Evolutionary conservation across 2,113 vertebrate species (phyloP).

Genomic region (Macheiramphus alcinus): DNA sequence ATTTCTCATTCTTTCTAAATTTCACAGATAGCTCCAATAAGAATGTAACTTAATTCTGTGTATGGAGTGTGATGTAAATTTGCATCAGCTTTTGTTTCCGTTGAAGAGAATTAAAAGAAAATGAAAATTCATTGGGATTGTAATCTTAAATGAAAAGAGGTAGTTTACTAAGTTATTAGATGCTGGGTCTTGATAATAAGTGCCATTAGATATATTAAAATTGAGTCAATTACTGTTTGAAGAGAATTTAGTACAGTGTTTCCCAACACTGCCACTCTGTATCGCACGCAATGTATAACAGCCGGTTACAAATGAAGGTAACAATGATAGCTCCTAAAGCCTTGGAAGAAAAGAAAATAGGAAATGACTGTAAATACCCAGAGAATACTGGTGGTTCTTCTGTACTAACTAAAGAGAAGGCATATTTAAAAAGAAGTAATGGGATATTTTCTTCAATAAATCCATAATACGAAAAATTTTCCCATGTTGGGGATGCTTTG

Average conservation of each 20-base stretch:
- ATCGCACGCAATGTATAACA: neutral
- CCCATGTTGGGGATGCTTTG: neutral
- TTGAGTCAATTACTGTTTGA: neutral
- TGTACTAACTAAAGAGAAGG: neutral
- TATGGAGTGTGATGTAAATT: neutral
- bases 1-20: neutral
- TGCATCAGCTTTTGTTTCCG: neutral
- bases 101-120: neutral
- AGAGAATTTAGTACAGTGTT: neutral
- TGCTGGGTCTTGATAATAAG: neutral
- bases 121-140: neutral
- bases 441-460: neutral
- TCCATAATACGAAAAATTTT: neutral
- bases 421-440: neutral
- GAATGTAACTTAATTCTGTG: neutral
- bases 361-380: neutral
- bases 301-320: neutral
- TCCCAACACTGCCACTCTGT: neutral
- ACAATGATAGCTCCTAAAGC: neutral
- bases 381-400: neutral
- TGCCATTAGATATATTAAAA: neutral
- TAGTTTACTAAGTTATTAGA: neutral
- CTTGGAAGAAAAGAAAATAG: neutral
- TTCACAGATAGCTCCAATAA: neutral
- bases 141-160: neutral